These are phyloP conservation scores for Scartelaos histophorus DNA, from an alignment of 2,113 vertebrate species.

Conservation along the genomic window DNA sequence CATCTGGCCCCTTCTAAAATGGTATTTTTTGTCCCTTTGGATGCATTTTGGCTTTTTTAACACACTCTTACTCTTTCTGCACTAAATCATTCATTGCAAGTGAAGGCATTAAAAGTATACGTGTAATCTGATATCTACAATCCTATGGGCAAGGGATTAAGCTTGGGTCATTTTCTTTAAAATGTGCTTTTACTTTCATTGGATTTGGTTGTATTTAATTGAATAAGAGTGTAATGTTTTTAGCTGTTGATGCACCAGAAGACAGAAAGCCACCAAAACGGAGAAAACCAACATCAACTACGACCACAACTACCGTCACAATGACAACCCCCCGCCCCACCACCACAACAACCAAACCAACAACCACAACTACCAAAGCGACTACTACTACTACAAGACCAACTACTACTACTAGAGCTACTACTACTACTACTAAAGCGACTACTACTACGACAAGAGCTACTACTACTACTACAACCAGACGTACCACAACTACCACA, in stretches of 20 bases:
- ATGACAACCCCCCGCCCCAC: constrained; percentile 51
- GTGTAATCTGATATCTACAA: no score
- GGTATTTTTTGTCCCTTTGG: no score
- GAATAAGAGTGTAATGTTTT: neutral
- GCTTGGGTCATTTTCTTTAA: no score
- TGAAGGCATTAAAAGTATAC: no score
- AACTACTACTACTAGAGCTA: constrained; percentile 50
- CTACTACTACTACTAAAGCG: constrained; percentile 63
- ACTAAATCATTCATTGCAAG: no score
- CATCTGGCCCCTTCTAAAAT: no score
- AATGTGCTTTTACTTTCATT: no score
- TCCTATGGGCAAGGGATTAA: no score
- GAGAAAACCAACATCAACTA: constrained; percentile 53
- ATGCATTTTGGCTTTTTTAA: no score
- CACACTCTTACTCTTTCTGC: no score
- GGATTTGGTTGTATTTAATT: neutral
- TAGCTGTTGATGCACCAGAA: constrained; percentile 42
- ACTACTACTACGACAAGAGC: constrained; percentile 35
- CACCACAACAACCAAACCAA: constrained; percentile 57
- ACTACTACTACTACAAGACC: constrained; percentile 60
- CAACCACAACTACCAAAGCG: constrained; percentile 55
- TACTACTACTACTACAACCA: constrained; percentile 62
- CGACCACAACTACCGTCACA: constrained; percentile 20
- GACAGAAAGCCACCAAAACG: constrained; percentile 75
- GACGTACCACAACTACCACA: constrained; percentile 56